A percentile compares a stretch with the other conserved stretches of the same genome.
phyloP scores from a whole-genome alignment of 2,797 vertebrate genomes.

The Scyliorhinus canicula region DNA sequence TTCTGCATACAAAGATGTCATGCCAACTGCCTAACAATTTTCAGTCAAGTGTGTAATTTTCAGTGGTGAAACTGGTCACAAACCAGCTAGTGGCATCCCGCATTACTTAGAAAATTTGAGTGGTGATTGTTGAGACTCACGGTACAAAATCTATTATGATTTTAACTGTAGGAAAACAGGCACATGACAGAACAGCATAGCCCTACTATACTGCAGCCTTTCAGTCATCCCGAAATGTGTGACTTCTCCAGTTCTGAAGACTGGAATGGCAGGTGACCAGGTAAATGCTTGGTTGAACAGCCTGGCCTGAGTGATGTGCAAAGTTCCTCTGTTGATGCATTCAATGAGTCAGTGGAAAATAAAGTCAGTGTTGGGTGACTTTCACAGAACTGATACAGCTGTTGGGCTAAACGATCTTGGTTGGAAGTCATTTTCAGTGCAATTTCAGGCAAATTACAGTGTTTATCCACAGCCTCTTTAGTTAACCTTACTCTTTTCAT shows the following conservation, averaged over 20 bases:
- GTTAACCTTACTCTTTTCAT: background rate
- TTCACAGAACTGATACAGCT: background rate
- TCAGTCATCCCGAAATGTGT: background rate
- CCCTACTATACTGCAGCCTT: background rate
- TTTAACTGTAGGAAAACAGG: background rate
- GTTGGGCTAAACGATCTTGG: background rate
- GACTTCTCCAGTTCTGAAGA: background rate
- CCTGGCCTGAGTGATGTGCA: background rate
- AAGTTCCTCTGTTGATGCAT: background rate
- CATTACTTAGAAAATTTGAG: background rate
- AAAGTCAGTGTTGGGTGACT: background rate
- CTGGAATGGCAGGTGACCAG: background rate
- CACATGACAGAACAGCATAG: background rate
- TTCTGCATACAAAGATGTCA: background rate
- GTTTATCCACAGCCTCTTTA: background rate
- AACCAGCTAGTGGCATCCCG: background rate
- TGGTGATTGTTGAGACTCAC: background rate
- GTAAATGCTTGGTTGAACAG: background rate
- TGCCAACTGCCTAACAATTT: background rate
- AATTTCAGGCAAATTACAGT: background rate
- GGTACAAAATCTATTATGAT: background rate
- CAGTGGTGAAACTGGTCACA: background rate
- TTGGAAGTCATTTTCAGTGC: background rate
- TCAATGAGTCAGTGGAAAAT: background rate
- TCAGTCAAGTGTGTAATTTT: background rate